Evolutionary conservation across 2,797 vertebrate genomes (phyloP), one percentile per base, ranked within the genome.

Genomic region (Helostoma temminkii): DNA sequence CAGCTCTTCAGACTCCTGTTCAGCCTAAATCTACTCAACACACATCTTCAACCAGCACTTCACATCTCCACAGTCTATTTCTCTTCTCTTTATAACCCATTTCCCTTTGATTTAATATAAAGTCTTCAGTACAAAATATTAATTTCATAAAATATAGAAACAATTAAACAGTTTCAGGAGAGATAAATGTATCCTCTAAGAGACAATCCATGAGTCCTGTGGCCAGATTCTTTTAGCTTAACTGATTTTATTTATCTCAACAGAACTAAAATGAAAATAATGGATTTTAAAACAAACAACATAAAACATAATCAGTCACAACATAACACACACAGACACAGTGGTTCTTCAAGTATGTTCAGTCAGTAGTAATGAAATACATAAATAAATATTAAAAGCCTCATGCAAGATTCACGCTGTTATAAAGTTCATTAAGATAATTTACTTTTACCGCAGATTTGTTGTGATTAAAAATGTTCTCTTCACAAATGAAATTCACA

Each of bases 261-360:
- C 5, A 42, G 18, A 30, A 52, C 0, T 25, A 41, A 52, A 65
- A 55, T 8, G 25, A 2, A 74, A 57, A 56, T 39, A 59, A 65
- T 71, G 68, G 74, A 18, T 16, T 30, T 58, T 15, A 61, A 37
- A 42, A n/a, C 6, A 49, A 43, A 60, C 14, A 8, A 36, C 6
- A 19, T 4, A 24, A 72, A 39, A 67, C 2, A 65, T 24, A 22
- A 43, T n/a, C 16, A 36, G 37, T 66, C 48, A n/a, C 41, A 28
- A 47, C 10, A 46, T n/a, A 41, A 58, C 50, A 69, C 39, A 58
- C 50, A 69, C 39, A 62, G 6, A 72, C 32, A 46, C 36, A 3
- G 41, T 46, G 69, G 18, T 66, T 74, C 24, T 84, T 83, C 81
- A 86, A 88, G 82, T 80, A 63, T 74, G 36, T 77, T 84, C 81